These are phyloP conservation scores for Ochropacha duplaris DNA, from an alignment of 2,888 invertebrate species.

Conservation along the genomic window DNA sequence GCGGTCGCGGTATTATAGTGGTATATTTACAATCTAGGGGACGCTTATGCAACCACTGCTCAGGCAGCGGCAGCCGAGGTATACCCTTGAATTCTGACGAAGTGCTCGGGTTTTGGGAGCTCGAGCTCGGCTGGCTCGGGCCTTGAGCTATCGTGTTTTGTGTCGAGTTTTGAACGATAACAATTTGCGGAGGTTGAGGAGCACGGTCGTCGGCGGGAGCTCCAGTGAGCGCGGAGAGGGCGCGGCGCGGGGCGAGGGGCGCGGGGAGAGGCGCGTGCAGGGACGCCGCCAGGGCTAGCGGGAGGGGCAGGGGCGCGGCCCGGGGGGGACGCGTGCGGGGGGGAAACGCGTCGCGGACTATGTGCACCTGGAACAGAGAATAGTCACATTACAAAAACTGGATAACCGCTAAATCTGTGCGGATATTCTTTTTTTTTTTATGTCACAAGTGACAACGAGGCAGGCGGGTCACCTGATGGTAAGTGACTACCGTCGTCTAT, in stretches of 20 bases:
- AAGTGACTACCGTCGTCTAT: too few relatives aligned
- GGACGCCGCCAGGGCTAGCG: slow-evolving; percentile 16
- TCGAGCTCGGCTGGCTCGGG: slow-evolving; percentile 19
- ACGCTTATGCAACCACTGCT: slow-evolving; percentile 74
- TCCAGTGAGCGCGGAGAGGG: slow-evolving; percentile 32
- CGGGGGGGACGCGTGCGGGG: slow-evolving; percentile 24
- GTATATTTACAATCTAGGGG: slow-evolving; percentile 68
- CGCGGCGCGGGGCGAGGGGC: slow-evolving; percentile 30
- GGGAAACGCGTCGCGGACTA: slow-evolving; percentile 52
- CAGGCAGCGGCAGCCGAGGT: slow-evolving; percentile 68
- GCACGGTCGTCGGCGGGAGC: slow-evolving; percentile 33
- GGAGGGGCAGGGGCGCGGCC: slow-evolving; percentile 20
- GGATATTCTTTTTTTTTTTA: too few relatives aligned
- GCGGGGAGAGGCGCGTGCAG: slow-evolving; percentile 17
- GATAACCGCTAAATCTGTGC: too few relatives aligned
- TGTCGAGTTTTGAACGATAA: slow-evolving; percentile 35
- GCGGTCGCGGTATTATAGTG: slow-evolving; percentile 62
- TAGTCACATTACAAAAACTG: too few relatives aligned
- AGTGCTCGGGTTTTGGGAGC: slow-evolving; percentile 11
- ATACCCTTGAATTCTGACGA: slow-evolving; percentile 46
- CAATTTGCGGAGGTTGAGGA: slow-evolving; percentile 34
- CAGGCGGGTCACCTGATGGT: too few relatives aligned
- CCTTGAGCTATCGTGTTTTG: slow-evolving; percentile 33
- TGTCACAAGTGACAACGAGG: too few relatives aligned
- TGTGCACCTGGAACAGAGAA: slow-evolving; percentile 57